Conservation (phyloP, 2,797 vertebrate genomes). For the Melopsittacus undulatus region DNA sequence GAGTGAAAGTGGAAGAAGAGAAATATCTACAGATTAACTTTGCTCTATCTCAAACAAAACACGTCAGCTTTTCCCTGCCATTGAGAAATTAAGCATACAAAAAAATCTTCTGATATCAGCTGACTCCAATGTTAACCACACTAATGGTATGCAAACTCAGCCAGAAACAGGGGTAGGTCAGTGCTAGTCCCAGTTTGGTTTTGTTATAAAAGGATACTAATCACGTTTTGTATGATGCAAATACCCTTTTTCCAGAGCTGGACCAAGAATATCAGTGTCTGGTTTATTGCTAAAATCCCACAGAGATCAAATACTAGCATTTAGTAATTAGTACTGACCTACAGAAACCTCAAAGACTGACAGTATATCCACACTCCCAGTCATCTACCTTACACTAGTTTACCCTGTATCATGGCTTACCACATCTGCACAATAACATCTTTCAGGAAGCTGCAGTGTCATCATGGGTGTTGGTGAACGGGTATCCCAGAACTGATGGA, state of each 20-base stretch:
- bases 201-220: neutral
- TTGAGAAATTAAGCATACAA: neutral
- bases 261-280: neutral
- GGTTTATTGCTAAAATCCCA: neutral
- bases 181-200: neutral
- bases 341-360: neutral
- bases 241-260: neutral
- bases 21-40: too few relatives aligned
- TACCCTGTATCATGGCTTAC: slow-evolving; percentile 73
- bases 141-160: neutral
- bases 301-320: neutral
- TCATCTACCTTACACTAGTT: neutral
- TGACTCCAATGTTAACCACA: neutral
- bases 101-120: neutral
- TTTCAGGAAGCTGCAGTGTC: slow-evolving; percentile 94
- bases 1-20: neutral
- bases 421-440: slow-evolving; percentile 97
- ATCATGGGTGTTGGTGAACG: slow-evolving; percentile 97
- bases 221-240: neutral
- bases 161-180: neutral
- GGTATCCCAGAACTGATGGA: slow-evolving; percentile 94
- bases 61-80: neutral
- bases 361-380: neutral
- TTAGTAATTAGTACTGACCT: neutral
- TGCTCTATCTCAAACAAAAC: neutral